phyloP scores from a whole-genome alignment of 2,113 vertebrate genomes.

The Hydrolagus affinis region DNA sequence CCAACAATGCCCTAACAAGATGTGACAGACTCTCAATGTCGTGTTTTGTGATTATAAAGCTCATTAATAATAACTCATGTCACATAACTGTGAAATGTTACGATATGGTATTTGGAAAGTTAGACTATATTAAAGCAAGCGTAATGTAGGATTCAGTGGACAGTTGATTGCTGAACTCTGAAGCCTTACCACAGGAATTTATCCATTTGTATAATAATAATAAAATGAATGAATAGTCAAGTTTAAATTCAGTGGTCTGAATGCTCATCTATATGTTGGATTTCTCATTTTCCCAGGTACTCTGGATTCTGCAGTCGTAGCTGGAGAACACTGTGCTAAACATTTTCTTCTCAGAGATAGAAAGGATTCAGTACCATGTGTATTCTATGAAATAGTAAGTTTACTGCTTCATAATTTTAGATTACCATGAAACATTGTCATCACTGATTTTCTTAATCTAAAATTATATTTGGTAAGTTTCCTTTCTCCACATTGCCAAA shows the following conservation, averaged over 20 bases:
- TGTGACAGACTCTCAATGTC: background rate
- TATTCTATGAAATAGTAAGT: conserved; percentile 92
- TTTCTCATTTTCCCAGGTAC: conserved; percentile 55
- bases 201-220: no score
- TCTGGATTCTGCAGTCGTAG: conserved; percentile 83
- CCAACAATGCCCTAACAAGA: background rate
- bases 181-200: background rate
- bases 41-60: background rate
- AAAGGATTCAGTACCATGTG: conserved; percentile 66
- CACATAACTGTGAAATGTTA: background rate
- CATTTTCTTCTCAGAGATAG: conserved; percentile 82
- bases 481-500: background rate
- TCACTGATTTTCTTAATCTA: background rate
- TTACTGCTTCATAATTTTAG: conserved; percentile 16
- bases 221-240: no score
- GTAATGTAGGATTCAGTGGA: background rate
- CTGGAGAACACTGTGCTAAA: conserved; percentile 71
- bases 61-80: background rate
- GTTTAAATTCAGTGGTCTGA: no score
- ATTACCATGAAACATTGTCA: background rate
- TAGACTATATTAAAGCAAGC: background rate
- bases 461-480: conserved; percentile 8
- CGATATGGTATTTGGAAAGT: background rate
- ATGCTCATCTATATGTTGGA: background rate
- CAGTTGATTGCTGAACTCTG: background rate